phyloP scores from a whole-genome alignment of 2,888 invertebrate genomes.

The Tenthredo notha region DNA sequence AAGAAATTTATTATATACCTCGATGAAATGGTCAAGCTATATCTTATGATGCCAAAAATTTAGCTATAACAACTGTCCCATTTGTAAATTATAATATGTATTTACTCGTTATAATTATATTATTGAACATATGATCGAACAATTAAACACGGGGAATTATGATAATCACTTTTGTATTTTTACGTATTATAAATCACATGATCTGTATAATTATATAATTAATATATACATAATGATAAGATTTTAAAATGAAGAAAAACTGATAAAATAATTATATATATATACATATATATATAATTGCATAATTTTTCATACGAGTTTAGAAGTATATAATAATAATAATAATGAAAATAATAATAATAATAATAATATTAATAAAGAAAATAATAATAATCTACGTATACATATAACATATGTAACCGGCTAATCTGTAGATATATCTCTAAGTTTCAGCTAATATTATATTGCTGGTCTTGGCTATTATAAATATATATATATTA shows the following conservation, averaged over 20 bases:
- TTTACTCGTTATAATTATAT: constrained; percentile 28
- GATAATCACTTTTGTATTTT: constrained; percentile 73
- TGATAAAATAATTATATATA: constrained; percentile 57
- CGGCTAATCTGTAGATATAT: constrained; percentile 43
- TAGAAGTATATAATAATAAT: constrained; percentile 58
- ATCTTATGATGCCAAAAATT: not conserved
- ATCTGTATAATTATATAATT: constrained; percentile 48
- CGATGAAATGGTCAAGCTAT: constrained; percentile 24
- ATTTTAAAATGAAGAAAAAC: constrained; percentile 58
- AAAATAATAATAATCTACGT: constrained; percentile 55
- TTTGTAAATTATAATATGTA: not conserved
- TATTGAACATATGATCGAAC: constrained; percentile 52
- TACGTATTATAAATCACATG: constrained; percentile 55
- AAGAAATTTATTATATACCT: not conserved
- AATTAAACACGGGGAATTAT: constrained; percentile 64
- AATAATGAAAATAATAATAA: not conserved
- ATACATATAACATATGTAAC: constrained; percentile 34
- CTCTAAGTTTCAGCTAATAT: constrained; percentile 21
- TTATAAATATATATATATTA: not conserved
- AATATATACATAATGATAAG: constrained; percentile 56
- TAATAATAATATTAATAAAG: constrained; percentile 50
- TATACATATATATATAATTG: constrained; percentile 65
- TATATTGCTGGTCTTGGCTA: constrained; percentile 32
- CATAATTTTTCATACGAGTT: constrained; percentile 72
- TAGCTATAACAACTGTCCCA: not conserved